Conservation (phyloP, 1,140 invertebrate genomes). For the Ganaspis sp. region DNA sequence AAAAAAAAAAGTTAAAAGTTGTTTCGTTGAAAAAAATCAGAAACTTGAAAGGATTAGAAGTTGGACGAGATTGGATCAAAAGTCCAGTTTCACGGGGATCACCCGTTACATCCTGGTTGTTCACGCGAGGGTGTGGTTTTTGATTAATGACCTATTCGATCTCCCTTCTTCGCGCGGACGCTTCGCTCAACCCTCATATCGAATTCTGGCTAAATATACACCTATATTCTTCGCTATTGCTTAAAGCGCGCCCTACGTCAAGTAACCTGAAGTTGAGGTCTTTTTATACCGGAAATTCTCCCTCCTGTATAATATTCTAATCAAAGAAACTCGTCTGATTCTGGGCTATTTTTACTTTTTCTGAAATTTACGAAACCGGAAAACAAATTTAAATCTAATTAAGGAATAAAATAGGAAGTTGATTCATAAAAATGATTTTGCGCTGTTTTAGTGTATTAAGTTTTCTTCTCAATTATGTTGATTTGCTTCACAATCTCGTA, state of each 20-base stretch:
- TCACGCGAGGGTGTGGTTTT: conserved; percentile 74
- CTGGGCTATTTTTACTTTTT: not conserved
- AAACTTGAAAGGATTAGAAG: conserved; percentile 10
- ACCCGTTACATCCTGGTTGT: conserved; percentile 72
- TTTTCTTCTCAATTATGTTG: conserved; percentile 6
- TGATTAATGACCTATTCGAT: conserved; percentile 77
- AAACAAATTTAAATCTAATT: not conserved
- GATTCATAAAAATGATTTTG: not conserved
- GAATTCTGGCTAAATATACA: conserved; percentile 71
- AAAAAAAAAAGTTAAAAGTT: too few species aligned
- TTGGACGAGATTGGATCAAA: not conserved
- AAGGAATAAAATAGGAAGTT: not conserved
- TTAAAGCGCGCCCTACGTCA: conserved; percentile 44
- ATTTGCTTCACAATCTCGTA: conserved; percentile 1
- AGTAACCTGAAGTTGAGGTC: not conserved
- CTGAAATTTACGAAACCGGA: not conserved
- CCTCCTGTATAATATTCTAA: not conserved
- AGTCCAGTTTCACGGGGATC: conserved; percentile 59
- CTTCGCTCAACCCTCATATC: conserved; percentile 67
- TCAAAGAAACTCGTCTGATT: not conserved
- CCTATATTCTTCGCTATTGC: conserved; percentile 55
- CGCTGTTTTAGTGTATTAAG: conserved; percentile 1
- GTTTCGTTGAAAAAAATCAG: not conserved
- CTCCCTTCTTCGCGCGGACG: conserved; percentile 61
- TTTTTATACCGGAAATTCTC: not conserved